These are phyloP conservation scores for Hephaestus fuliginosus DNA, from an alignment of 2,797 vertebrate species.

Conservation along the genomic window DNA sequence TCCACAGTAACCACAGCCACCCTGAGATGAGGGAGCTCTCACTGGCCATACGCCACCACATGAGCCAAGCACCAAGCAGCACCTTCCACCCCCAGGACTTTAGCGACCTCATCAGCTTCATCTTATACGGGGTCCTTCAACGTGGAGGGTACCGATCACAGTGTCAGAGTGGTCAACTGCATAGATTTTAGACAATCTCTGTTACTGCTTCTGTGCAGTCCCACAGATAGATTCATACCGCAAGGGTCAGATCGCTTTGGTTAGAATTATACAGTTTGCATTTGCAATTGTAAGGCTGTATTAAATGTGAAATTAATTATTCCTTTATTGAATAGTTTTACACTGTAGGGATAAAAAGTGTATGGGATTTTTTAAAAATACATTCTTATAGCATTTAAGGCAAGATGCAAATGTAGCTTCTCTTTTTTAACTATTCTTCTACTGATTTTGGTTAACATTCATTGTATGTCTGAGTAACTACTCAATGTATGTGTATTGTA, in stretches of 20 bases:
- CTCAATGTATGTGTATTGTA: neutral
- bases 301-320: neutral
- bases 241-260: neutral
- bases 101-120: slow-evolving; percentile 98
- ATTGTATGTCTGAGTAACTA: neutral
- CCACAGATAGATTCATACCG: neutral
- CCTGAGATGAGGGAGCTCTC: slow-evolving; percentile 96
- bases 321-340: neutral
- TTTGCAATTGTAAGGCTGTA: neutral
- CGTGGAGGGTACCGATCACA: slow-evolving; percentile 90
- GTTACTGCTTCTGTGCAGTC: neutral
- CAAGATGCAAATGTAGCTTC: neutral
- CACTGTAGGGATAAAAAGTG: neutral
- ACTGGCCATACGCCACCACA: slow-evolving; percentile 93
- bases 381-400: neutral
- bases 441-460: neutral
- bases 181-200: neutral
- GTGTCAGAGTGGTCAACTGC: neutral
- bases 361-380: neutral
- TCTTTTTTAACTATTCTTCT: too few relatives aligned
- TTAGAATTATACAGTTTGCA: neutral
- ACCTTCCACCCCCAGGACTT: slow-evolving; percentile 99
- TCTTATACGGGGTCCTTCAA: slow-evolving; percentile 94
- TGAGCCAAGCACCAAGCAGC: slow-evolving; percentile 94
- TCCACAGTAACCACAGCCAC: slow-evolving; percentile 90